These are phyloP conservation scores for Dynastes maya DNA, from an alignment of 2,888 invertebrate species.

Conservation along the genomic window DNA sequence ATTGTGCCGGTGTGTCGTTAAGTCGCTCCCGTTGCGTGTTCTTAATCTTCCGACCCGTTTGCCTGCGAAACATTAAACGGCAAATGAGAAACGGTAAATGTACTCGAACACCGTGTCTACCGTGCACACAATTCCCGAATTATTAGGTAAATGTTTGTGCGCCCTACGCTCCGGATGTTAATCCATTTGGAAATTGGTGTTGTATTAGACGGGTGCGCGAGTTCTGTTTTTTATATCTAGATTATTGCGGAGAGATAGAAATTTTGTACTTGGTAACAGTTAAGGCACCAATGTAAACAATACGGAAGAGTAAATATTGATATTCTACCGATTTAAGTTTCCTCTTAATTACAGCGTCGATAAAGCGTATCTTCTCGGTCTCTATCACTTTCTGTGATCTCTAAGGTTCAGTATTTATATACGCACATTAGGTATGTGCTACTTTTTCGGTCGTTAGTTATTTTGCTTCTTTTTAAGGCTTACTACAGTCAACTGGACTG, in stretches of 20 bases:
- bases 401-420: too few relatives aligned
- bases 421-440: too few relatives aligned
- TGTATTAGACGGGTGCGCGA: background rate
- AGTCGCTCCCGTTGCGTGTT: slow-evolving; percentile 56
- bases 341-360: too few relatives aligned
- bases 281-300: background rate
- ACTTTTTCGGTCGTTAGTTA: too few relatives aligned
- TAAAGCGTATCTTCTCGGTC: too few relatives aligned
- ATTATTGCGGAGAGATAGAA: background rate
- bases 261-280: background rate
- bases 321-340: too few relatives aligned
- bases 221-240: slow-evolving; percentile 18
- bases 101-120: slow-evolving; percentile 51
- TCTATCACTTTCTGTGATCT: too few relatives aligned
- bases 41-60: slow-evolving; percentile 60
- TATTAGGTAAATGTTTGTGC: slow-evolving; percentile 46
- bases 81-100: slow-evolving; percentile 58
- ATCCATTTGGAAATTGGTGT: slow-evolving; percentile 38
- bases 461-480: too few relatives aligned
- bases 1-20: slow-evolving; percentile 62
- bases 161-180: slow-evolving; percentile 25
- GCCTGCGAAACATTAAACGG: slow-evolving; percentile 60
- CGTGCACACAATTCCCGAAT: slow-evolving; percentile 26
- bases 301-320: too few relatives aligned
- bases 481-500: too few relatives aligned